These are phyloP conservation scores for Phallusia fumigata DNA, from an alignment of 23 tunicate genomes.

Conservation along the genomic window DNA sequence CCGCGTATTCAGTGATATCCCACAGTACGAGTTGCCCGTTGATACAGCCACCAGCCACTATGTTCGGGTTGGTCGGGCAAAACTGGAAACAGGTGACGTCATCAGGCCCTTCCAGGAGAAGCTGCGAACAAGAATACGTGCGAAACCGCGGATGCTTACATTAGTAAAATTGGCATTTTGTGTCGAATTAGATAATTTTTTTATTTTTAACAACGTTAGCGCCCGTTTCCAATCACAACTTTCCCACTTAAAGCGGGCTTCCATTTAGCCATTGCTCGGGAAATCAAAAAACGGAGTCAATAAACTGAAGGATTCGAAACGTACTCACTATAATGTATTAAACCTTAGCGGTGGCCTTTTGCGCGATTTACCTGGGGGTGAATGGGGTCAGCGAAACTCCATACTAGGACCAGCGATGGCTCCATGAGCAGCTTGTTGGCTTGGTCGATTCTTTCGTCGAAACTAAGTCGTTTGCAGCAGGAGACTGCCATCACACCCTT, in stretches of 20 bases:
- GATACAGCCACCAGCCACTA: conserved; percentile 97
- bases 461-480: conserved; percentile 67
- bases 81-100: conserved; percentile 85
- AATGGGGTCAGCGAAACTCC: conserved; percentile 99
- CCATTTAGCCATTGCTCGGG: too few relatives aligned
- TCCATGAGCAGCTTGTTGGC: conserved; percentile 62
- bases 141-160: too few relatives aligned
- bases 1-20: conserved; percentile 85
- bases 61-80: conserved; percentile 89
- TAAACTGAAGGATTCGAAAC: too few relatives aligned
- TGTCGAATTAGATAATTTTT: too few relatives aligned
- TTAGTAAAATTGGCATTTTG: too few relatives aligned
- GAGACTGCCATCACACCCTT: conserved; percentile 96
- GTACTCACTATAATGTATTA: not conserved
- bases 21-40: conserved; percentile 96
- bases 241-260: not conserved
- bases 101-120: conserved; percentile 92
- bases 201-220: too few relatives aligned
- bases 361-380: conserved; percentile 90
- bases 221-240: too few relatives aligned
- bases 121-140: conserved; percentile 24
- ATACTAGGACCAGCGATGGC: conserved; percentile 83
- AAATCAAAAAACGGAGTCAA: not conserved
- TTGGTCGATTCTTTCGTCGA: conserved; percentile 84
- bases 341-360: not conserved